Base-by-base conservation (phyloP, 2,888 invertebrate genomes). In the Rhabditoides inermis region DNA sequence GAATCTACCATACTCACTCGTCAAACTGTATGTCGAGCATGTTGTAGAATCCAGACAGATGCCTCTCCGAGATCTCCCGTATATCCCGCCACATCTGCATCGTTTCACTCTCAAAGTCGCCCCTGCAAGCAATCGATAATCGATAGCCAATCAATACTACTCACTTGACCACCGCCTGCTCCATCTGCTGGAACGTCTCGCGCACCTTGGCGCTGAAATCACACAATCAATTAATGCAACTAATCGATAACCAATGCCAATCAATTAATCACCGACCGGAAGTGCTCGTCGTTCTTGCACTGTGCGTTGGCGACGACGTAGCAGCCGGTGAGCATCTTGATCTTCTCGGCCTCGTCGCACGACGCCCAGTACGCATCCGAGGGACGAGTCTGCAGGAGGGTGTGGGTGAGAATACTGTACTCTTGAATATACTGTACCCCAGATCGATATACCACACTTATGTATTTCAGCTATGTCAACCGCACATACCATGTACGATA, bases 271-370 rank as follows among this genome's bases (percentile, higher is more conserved):
- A n/a, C n/a, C 6, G 15, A 49, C 30, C 58, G 55, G 49, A 73
- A 64, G 4, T 59, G 58, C 22, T 61, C 61, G 40, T 73, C 68
- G 6, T 49, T 48, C 28, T 54, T 58, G 30, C 60, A 56, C 26
- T 53, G 56, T 28, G 56, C 52, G 44, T 63, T 65, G 4, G 70
- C 70, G 2, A 67, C 68, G 10, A 70, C 68, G 50, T 73, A 73
- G 51, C 67, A 67, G 39, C 66, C 62, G 4, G 63, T 65, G 10
- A 71, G 51, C 20, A 58, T 55, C 26, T 56, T 49, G n/a, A 72
- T 60, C 35, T 59, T 62, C 26, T 68, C 66, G n/a, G 56, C 55
- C 26, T 65, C 67, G 18, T 49, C 49, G 12, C 58, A 26, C 10
- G 53, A 44, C 15, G 56, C 55, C 67, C 67, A 67, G 41, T 57